Evolutionary conservation across 2,888 invertebrate species (phyloP).

Genomic region (Macrosiphum euphorbiae): DNA sequence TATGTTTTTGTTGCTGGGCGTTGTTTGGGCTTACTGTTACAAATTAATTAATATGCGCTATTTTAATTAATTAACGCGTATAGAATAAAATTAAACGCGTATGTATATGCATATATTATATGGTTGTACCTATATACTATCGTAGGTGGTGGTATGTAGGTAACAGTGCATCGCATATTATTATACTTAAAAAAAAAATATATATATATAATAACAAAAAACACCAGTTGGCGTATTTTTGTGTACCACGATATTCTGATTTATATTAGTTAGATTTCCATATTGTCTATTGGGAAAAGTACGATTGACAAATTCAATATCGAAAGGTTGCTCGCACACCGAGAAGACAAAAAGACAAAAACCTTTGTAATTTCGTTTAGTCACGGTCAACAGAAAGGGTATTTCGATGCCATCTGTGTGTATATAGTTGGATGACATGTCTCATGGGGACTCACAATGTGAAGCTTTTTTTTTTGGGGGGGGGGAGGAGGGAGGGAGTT

Average conservation of each 20-base stretch:
- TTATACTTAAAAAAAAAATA: background rate
- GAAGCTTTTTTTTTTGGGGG: background rate
- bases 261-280: conserved; percentile 2
- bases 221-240: background rate
- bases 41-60: background rate
- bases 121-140: background rate
- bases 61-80: background rate
- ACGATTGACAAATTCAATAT: background rate
- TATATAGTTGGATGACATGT: background rate
- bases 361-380: conserved; percentile 27
- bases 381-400: background rate
- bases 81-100: background rate
- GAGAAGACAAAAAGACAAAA: conserved; percentile 6
- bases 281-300: conserved; percentile 21
- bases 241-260: background rate
- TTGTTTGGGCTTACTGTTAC: background rate
- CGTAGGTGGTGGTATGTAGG: background rate
- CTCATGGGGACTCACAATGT: conserved; percentile 24
- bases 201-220: background rate
- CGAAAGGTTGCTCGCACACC: background rate
- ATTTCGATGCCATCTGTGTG: background rate
- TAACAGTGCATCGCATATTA: background rate
- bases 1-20: background rate
- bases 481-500: too few species aligned
- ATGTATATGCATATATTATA: background rate